These are phyloP conservation scores for Achroia grisella DNA, from an alignment of 1,140 invertebrate species.

Conservation along the genomic window DNA sequence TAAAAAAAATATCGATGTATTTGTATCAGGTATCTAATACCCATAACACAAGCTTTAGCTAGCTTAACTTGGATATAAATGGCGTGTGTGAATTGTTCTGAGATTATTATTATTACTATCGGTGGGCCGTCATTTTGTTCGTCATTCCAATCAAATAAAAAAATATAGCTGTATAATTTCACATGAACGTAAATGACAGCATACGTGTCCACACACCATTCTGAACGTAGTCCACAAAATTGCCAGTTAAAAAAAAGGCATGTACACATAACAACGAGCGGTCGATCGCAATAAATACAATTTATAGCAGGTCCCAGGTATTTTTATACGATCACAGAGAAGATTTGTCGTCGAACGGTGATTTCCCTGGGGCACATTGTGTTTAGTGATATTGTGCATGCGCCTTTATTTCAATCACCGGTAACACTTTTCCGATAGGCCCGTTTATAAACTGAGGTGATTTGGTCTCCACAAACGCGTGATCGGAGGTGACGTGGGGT, in stretches of 20 bases:
- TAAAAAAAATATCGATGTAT: too few species aligned
- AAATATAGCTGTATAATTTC: too few species aligned
- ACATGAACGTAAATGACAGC: too few species aligned
- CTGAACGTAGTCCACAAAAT: slow-evolving; percentile 6
- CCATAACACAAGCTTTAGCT: too few species aligned
- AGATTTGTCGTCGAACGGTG: slow-evolving; percentile 37
- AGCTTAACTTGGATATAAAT: too few species aligned
- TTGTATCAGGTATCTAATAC: too few species aligned
- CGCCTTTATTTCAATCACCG: slow-evolving; percentile 13
- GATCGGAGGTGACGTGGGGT: too few species aligned
- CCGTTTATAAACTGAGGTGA: background rate
- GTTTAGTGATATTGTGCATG: slow-evolving; percentile 30
- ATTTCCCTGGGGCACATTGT: slow-evolving; percentile 32
- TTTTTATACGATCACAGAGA: slow-evolving; percentile 18
- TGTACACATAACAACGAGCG: background rate
- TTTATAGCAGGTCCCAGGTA: slow-evolving; percentile 25
- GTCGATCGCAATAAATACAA: slow-evolving; percentile 30
- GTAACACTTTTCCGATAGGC: background rate
- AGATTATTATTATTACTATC: too few species aligned
- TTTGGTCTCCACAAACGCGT: too few species aligned
- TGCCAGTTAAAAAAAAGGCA: slow-evolving; percentile 11
- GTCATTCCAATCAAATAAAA: too few species aligned
- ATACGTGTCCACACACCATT: background rate
- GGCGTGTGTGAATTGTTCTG: too few species aligned
- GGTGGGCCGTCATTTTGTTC: too few species aligned